Evolutionary conservation across 2,888 invertebrate species (phyloP), one percentile per base, ranked within the genome.

Genomic region (Agrochola macilenta): DNA sequence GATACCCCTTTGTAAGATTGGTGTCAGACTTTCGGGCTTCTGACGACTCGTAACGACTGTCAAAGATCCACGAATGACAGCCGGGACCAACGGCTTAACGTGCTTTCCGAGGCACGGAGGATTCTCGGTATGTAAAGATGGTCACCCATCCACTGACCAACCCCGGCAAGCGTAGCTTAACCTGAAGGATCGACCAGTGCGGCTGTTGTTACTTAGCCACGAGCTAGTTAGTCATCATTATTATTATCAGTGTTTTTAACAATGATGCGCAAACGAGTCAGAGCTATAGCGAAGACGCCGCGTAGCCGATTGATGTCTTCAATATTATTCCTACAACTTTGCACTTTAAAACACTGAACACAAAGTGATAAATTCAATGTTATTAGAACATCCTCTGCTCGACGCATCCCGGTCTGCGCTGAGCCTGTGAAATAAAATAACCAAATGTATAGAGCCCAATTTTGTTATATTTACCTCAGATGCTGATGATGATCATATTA

Each of bases 401-500:
- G 20, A 8, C 1, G 30, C 17, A 14, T 20, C 0, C 35, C 11
- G 9, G n/a, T 17, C 39, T 73, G 23, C 0, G 17, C 26, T 39
- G 58, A 60, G 49, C 8, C 23, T 26, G 9, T 60, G 23, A 39
- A 23, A 12, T 4, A 30, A 61, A 52, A n/a, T 52, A 39, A 26
- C 8, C 14, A 17, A 39, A 66, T 52, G 39, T 72, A 35, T 35
- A n/a, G 8, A 49, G n/a, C 7, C 4, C 0, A n/a, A 30, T 43
- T 75, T 58, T 69, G 20, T n/a, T 39, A 17, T 26, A 49, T 63
- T 68, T 35, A 2, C 26, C 26, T 11, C 57, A 86, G 87, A 74
- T 57, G 43, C 58, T 76, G 79, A 64, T 63, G 57, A 69, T 23
- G 64, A 58, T 12, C 60, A 54, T 39, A 58, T 65, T 58, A 30